Evolutionary conservation across 2,113 vertebrate species (phyloP), one percentile per base, ranked within the genome.

Genomic region (Origma solitaria): DNA sequence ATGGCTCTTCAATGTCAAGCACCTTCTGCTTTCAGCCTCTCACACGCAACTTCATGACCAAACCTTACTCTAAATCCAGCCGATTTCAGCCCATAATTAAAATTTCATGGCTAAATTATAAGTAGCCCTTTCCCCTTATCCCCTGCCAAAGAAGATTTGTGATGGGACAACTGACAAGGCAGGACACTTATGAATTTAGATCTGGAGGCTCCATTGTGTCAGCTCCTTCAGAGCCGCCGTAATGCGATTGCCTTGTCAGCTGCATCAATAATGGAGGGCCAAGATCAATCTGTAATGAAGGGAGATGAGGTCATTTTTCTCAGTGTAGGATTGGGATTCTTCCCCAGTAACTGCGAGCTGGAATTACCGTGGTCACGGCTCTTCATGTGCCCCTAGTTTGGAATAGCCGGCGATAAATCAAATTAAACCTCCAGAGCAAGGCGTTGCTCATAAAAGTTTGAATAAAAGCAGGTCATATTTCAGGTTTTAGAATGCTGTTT

Each of bases 101-200:
- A 84, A 83, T 85, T 95, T 71, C 76, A 68, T 71, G 76, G 35
- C 37, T 93, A 92, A 93, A 86, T 90, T 81, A 62, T 62, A 81
- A 83, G 58, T 44, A 88, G 15, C 56, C 13, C 1, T 57, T 94
- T 83, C 31, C 51, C 60, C 40, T 70, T 37, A 22, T 56, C 25
- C 50, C 37, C n/a, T 86, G 76, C 76, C 90, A 90, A 53, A 90
- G 78, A 40, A 50, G 47, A 66, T 96, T 86, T 88, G 68, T 53
- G 31, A 79, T 49, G 64, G 75, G 62, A 93, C 88, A 40, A n/a
- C 9, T 88, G 93, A 92, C 68, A 33, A 77, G 60, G 56, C 60
- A 28, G 64, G 76, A 49, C 60, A 60, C 51, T 49, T 44, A 24
- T 13, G 82, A 60, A 56, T 86, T 66, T 33, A n/a, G 62, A 8